Percentiles rank a stretch among this genome's conserved stretches.
Evolutionary conservation across 2,113 vertebrate genomes (phyloP).

Genomic region (Zosterops lateralis): DNA sequence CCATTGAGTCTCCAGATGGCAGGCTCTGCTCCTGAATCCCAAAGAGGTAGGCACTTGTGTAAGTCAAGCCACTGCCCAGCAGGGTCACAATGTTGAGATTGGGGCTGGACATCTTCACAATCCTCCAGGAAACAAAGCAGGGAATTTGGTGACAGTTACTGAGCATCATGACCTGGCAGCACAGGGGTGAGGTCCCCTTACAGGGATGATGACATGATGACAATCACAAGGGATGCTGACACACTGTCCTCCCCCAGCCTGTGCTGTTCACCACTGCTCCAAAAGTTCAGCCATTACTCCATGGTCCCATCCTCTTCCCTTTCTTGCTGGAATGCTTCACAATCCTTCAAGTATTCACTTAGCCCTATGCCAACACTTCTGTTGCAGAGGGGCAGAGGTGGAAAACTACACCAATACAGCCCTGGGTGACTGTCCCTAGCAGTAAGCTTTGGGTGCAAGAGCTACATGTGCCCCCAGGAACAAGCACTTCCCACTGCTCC

Average conservation of each 20-base stretch:
- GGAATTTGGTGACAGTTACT: background rate
- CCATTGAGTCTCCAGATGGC: conserved; percentile 53
- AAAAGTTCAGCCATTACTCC: background rate
- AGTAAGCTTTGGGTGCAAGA: background rate
- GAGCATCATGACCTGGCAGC: background rate
- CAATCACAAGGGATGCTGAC: background rate
- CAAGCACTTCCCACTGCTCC: background rate
- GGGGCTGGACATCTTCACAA: conserved; percentile 99
- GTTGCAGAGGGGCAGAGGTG: background rate
- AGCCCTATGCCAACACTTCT: background rate
- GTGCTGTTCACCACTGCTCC: background rate
- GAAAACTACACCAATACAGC: background rate
- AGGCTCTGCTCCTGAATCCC: conserved; percentile 76
- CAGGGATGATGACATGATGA: background rate
- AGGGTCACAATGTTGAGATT: conserved; percentile 93
- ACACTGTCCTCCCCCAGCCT: background rate
- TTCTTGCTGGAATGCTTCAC: background rate
- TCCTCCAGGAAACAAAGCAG: conserved; percentile 76
- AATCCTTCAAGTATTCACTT: background rate
- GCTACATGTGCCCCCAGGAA: background rate
- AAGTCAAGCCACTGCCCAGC: conserved; percentile 88
- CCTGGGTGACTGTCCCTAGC: background rate
- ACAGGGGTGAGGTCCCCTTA: background rate
- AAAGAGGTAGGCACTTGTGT: conserved; percentile 89
- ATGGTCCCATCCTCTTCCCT: background rate